These are phyloP conservation scores for Thalassoma bifasciatum DNA, from an alignment of 2,113 vertebrate species.

Conservation along the genomic window DNA sequence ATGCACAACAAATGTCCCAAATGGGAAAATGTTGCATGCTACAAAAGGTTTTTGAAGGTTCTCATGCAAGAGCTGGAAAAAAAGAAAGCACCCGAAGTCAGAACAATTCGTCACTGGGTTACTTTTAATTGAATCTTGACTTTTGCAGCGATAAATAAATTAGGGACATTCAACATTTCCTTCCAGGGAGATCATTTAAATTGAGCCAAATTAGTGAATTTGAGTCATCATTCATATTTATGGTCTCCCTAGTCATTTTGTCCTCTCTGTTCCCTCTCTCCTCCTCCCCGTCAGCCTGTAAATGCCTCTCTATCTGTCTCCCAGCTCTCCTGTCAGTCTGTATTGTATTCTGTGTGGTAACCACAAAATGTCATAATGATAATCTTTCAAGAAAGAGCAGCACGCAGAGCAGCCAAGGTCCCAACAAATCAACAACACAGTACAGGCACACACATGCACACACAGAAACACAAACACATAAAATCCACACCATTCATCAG, in stretches of 20 bases:
- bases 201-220: constrained; percentile 13
- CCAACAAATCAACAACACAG: constrained; percentile 34
- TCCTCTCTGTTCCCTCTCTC: background rate
- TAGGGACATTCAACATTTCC: background rate
- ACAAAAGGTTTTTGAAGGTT: too few relatives aligned
- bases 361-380: constrained; percentile 59
- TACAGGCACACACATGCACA: background rate
- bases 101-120: background rate
- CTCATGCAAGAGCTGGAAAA: too few relatives aligned
- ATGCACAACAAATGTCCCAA: too few relatives aligned
- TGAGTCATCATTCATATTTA: constrained; percentile 27
- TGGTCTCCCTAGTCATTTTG: background rate
- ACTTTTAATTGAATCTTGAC: too few relatives aligned
- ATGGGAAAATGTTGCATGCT: too few relatives aligned
- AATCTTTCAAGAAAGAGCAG: constrained; percentile 54
- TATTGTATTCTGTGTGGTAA: constrained; percentile 30
- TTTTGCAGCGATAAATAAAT: too few relatives aligned
- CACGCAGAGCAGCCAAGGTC: constrained; percentile 24
- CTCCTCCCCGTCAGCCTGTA: constrained; percentile 22
- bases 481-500: constrained; percentile 16
- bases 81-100: too few relatives aligned
- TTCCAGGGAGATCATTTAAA: background rate
- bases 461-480: constrained; percentile 18
- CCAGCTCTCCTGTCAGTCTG: constrained; percentile 16
- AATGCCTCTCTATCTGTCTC: constrained; percentile 48